A percentile compares a stretch with the other conserved stretches of the same genome.
Conservation (phyloP, 2,113 vertebrate species). For the Chionis minor region DNA sequence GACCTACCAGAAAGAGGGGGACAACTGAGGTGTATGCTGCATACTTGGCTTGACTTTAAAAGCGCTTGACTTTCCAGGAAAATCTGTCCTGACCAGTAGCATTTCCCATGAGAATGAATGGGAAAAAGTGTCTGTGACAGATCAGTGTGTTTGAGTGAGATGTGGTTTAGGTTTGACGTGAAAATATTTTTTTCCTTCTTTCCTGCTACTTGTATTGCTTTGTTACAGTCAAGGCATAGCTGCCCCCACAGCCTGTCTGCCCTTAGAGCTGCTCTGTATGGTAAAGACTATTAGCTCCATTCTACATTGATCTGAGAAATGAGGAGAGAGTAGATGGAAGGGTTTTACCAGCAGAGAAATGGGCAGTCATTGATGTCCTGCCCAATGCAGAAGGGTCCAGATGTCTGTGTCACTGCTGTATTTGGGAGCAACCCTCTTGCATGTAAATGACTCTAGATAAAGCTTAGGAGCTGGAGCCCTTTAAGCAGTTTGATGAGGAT, state of each 20-base stretch:
- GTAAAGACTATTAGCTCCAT: neutral
- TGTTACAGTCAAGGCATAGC: neutral
- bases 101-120: neutral
- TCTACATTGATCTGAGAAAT: neutral
- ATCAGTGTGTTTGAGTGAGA: neutral
- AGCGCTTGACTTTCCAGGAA: neutral
- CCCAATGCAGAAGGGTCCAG: neutral
- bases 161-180: neutral
- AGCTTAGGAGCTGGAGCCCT: neutral
- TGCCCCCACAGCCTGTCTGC: neutral
- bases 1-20: neutral
- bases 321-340: neutral
- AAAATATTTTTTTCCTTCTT: neutral
- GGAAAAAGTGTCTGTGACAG: neutral
- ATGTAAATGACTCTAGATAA: neutral
- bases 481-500: neutral
- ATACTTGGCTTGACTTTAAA: neutral
- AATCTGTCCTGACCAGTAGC: neutral
- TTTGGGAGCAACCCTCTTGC: neutral
- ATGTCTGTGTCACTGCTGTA: neutral
- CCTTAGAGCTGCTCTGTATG: neutral
- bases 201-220: neutral
- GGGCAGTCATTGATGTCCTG: neutral
- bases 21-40: neutral
- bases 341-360: neutral